phyloP scores from a whole-genome alignment of 2,113 vertebrate genomes.

The Pseudorasbora parva region DNA sequence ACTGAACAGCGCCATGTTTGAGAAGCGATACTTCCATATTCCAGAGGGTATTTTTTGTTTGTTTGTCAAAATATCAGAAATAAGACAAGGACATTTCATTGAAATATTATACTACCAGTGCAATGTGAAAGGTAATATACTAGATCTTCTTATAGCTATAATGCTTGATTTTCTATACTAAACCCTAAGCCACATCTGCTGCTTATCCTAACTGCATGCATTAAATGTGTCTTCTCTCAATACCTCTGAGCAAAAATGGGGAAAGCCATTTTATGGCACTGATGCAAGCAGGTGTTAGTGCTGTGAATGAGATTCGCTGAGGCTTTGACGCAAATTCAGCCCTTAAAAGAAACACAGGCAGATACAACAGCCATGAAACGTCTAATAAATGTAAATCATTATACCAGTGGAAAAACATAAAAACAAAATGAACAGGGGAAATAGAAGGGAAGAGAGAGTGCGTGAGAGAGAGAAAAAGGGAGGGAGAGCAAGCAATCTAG shows the following conservation, averaged over 20 bases:
- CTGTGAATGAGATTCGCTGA: conserved; percentile 36
- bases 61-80: background rate
- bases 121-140: background rate
- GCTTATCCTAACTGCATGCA: background rate
- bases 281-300: conserved; percentile 22
- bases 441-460: conserved; percentile 32
- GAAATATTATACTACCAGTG: background rate
- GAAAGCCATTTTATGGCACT: conserved; percentile 3
- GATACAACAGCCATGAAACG: conserved; percentile 52
- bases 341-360: conserved; percentile 4
- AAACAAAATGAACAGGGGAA: conserved; percentile 47
- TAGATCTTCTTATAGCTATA: background rate
- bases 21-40: too few species aligned
- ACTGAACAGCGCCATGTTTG: too few species aligned
- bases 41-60: too few species aligned
- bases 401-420: conserved; percentile 35
- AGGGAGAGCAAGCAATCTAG: conserved; percentile 63
- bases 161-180: background rate
- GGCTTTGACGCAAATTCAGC: conserved; percentile 18
- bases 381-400: conserved; percentile 62
- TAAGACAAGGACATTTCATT: background rate
- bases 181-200: background rate
- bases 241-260: background rate
- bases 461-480: background rate
- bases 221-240: background rate